Evolutionary conservation across 2,113 vertebrate species (phyloP).

Genomic region (Hemibagrus wyckioides): DNA sequence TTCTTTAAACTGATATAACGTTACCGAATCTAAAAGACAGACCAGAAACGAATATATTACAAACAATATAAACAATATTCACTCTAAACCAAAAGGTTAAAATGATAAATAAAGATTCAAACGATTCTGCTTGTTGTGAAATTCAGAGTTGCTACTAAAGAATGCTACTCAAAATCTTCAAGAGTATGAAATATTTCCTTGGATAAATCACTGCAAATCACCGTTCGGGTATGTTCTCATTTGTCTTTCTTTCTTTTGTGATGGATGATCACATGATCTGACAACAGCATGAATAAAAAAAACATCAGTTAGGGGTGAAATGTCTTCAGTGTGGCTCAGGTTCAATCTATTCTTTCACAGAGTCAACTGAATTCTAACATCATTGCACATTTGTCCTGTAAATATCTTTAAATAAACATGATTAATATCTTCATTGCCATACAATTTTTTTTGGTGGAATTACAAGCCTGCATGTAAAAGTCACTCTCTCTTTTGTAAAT

Average conservation of each 20-base stretch:
- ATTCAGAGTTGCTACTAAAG: slow-evolving; percentile 16
- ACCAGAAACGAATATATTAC: not conserved
- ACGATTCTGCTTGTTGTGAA: not conserved
- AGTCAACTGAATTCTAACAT: not conserved
- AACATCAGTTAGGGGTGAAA: not conserved
- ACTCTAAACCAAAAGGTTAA: not conserved
- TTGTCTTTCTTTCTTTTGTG: not conserved
- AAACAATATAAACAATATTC: not conserved
- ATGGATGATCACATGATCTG: slow-evolving; percentile 3
- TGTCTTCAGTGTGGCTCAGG: slow-evolving; percentile 16
- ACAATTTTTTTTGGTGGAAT: slow-evolving; percentile 22
- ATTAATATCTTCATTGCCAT: slow-evolving; percentile 10
- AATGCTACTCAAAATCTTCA: not conserved
- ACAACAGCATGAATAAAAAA: slow-evolving; percentile 3
- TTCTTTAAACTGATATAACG: not conserved
- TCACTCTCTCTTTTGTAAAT: slow-evolving; percentile 7
- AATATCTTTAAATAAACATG: not conserved
- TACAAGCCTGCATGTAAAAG: slow-evolving; percentile 28
- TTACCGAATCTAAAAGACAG: not conserved
- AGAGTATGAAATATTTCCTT: not conserved
- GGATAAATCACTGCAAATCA: not conserved
- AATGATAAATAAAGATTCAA: not conserved
- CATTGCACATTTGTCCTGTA: slow-evolving; percentile 40
- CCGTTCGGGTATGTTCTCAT: not conserved
- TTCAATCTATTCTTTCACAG: not conserved